Conservation (phyloP, 92 coral and sea anemone genomes). For the Epizoanthus stellaris region DNA sequence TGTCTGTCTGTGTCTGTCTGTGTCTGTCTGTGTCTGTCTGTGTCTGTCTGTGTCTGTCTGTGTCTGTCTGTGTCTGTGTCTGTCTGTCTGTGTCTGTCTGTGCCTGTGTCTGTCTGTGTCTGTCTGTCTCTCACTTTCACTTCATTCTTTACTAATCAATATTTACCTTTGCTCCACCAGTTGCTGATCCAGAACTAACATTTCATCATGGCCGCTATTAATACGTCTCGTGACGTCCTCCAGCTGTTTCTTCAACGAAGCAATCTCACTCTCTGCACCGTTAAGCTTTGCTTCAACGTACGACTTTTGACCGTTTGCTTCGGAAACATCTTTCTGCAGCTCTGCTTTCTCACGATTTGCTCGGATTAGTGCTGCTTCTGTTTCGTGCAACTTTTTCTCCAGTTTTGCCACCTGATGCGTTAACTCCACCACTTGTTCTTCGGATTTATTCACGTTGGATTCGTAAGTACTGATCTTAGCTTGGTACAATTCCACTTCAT, state of each 20-base stretch:
- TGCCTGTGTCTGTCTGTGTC: neutral
- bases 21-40: too few species aligned
- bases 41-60: too few species aligned
- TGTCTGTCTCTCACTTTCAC: neutral
- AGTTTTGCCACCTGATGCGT: slow-evolving; percentile 66
- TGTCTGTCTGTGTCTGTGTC: neutral
- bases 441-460: slow-evolving; percentile 59
- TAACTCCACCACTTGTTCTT: slow-evolving; percentile 67
- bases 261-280: slow-evolving; percentile 66
- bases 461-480: slow-evolving; percentile 63
- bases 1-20: too few species aligned
- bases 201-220: slow-evolving; percentile 70
- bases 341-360: slow-evolving; percentile 74
- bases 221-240: slow-evolving; percentile 66
- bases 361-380: slow-evolving; percentile 63
- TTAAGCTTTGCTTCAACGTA: slow-evolving; percentile 62
- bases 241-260: slow-evolving; percentile 69
- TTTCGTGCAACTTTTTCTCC: slow-evolving; percentile 74
- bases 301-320: slow-evolving; percentile 58
- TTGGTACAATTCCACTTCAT: slow-evolving; percentile 61
- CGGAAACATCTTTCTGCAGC: slow-evolving; percentile 69
- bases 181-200: slow-evolving; percentile 75
- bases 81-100: neutral
- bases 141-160: neutral
- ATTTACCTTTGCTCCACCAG: slow-evolving; percentile 66